Percentiles rank a stretch among this genome's conserved stretches.
These are phyloP conservation scores for Idris sp. DNA, from an alignment of 1,140 invertebrate genomes.

Conservation along the genomic window DNA sequence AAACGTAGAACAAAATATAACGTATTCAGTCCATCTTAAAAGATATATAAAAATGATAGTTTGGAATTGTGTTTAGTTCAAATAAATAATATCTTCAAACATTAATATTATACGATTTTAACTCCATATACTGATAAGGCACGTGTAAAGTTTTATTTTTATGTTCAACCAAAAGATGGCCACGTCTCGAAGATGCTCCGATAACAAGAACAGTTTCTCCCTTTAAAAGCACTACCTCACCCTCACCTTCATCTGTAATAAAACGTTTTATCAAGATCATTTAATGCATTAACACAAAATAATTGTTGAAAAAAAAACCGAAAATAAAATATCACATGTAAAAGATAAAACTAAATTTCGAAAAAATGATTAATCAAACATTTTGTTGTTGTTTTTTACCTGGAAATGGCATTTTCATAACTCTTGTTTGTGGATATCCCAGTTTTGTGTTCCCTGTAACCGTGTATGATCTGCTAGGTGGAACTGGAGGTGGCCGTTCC, in stretches of 20 bases:
- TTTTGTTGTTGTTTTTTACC: conserved; percentile 73
- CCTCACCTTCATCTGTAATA: conserved; percentile 80
- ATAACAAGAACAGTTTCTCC: conserved; percentile 90
- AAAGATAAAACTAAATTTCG: too few relatives aligned
- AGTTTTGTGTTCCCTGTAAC: conserved; percentile 94
- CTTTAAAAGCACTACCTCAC: conserved; percentile 84
- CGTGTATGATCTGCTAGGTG: conserved; percentile 92
- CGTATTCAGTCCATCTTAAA: too few relatives aligned
- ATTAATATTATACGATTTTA: conserved; percentile 81
- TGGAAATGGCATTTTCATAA: conserved; percentile 94
- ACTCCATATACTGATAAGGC: conserved; percentile 91
- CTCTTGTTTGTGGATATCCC: conserved; percentile 92
- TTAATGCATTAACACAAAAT: too few relatives aligned
- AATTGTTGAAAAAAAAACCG: too few relatives aligned
- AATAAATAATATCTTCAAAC: conserved; percentile 68
- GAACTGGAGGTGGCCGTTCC: conserved; percentile 93
- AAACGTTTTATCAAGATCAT: conserved; percentile 6
- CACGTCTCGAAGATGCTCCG: conserved; percentile 87
- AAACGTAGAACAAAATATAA: too few relatives aligned
- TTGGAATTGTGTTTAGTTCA: too few relatives aligned
- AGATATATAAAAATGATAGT: too few relatives aligned
- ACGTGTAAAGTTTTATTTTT: conserved; percentile 89
- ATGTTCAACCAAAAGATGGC: conserved; percentile 90
- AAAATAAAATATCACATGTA: too few relatives aligned
- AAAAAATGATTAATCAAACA: too few relatives aligned